Conservation (phyloP, 2,113 vertebrate genomes). For the Hypocryptadius cinnamomeus region DNA sequence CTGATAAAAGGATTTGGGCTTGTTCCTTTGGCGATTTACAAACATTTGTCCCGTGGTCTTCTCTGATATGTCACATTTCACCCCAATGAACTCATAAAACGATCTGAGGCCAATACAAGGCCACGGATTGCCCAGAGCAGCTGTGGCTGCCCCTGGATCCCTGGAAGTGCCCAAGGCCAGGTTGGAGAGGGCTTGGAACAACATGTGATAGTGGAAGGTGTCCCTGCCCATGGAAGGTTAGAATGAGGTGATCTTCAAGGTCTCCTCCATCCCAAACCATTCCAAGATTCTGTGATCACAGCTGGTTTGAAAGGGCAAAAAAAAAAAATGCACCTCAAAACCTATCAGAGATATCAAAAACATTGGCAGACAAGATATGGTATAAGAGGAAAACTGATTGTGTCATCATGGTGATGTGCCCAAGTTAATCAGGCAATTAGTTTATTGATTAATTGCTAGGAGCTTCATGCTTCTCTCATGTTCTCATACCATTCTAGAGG, state of each 20-base stretch:
- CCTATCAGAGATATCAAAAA: not conserved
- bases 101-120: not conserved
- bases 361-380: accelerated
- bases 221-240: not conserved
- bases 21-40: not conserved
- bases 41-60: not conserved
- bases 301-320: not conserved
- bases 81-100: not conserved
- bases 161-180: not conserved
- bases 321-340: not conserved
- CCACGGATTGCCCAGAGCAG: not conserved
- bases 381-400: not conserved
- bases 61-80: not conserved
- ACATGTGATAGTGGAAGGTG: accelerated
- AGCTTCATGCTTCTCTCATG: not conserved
- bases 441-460: not conserved
- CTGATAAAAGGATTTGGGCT: not conserved
- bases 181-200: accelerated
- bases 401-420: not conserved
- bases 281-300: not conserved
- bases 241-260: not conserved
- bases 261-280: not conserved
- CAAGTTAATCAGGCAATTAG: not conserved
- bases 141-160: not conserved
- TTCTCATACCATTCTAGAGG: not conserved